Conservation (phyloP, 30 jellyfish, hydroid and myxozoan species). For the Hydra vulgaris region DNA sequence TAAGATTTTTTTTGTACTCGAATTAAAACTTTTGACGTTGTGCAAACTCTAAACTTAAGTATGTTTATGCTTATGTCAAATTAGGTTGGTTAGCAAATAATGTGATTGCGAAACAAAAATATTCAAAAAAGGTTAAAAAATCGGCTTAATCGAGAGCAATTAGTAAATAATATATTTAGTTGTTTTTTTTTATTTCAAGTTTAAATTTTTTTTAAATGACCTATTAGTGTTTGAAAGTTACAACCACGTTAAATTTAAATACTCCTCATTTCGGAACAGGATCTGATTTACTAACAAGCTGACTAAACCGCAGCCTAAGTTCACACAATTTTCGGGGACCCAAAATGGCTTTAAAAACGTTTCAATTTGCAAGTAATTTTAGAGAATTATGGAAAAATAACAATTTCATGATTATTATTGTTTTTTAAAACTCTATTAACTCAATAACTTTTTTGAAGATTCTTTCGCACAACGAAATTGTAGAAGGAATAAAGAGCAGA, state of each 20-base stretch:
- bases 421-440: not conserved
- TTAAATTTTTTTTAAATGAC: not conserved
- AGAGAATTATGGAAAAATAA: not conserved
- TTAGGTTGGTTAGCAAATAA: not conserved
- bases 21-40: not conserved
- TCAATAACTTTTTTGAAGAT: not conserved
- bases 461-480: not conserved
- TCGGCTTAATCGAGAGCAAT: not conserved
- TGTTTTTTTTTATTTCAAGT: too few species aligned
- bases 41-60: not conserved
- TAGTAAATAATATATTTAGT: not conserved
- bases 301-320: not conserved
- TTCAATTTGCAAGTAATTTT: not conserved
- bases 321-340: not conserved
- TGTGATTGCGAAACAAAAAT: not conserved
- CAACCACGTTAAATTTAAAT: not conserved
- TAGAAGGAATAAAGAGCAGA: not conserved
- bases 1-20: not conserved
- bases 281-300: not conserved
- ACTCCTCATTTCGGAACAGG: not conserved
- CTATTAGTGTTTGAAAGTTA: not conserved
- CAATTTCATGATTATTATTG: not conserved
- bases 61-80: not conserved
- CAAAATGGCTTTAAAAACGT: not conserved
- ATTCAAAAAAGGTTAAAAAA: not conserved